Conservation (phyloP, 1,140 invertebrate species). For the Arion vulgaris region DNA sequence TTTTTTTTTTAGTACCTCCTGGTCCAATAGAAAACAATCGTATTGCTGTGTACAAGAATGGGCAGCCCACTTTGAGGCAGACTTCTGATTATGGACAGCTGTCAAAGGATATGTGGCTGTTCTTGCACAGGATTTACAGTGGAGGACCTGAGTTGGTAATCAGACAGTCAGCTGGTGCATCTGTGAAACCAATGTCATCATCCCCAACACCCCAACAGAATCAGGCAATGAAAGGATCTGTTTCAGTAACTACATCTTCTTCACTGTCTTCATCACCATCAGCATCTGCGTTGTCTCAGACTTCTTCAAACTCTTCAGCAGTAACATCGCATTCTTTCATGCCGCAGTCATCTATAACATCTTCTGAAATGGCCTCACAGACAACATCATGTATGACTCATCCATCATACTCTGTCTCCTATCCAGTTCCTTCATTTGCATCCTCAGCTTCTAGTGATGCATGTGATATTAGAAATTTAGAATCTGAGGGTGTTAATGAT, state of each 20-base stretch:
- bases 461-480: background rate
- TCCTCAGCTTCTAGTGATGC: constrained; percentile 2
- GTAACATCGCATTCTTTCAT: background rate
- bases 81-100: constrained; percentile 88
- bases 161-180: constrained; percentile 25
- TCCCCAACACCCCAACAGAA: constrained; percentile 22
- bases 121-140: constrained; percentile 86
- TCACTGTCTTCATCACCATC: constrained; percentile 14
- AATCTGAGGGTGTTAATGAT: background rate
- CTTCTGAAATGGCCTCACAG: background rate
- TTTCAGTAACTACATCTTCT: background rate
- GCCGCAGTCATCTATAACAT: background rate
- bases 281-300: background rate
- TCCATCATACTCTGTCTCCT: constrained; percentile 11
- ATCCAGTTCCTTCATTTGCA: background rate
- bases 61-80: constrained; percentile 72
- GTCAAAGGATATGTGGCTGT: constrained; percentile 87
- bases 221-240: background rate
- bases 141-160: constrained; percentile 83
- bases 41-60: constrained; percentile 78
- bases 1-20: constrained; percentile 77
- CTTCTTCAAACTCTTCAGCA: background rate
- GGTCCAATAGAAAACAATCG: constrained; percentile 89
- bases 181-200: constrained; percentile 21
- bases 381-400: constrained; percentile 9